Evolutionary conservation across 2,888 invertebrate species (phyloP), one percentile per base, ranked within the genome.

Genomic region (Gari tellinella): DNA sequence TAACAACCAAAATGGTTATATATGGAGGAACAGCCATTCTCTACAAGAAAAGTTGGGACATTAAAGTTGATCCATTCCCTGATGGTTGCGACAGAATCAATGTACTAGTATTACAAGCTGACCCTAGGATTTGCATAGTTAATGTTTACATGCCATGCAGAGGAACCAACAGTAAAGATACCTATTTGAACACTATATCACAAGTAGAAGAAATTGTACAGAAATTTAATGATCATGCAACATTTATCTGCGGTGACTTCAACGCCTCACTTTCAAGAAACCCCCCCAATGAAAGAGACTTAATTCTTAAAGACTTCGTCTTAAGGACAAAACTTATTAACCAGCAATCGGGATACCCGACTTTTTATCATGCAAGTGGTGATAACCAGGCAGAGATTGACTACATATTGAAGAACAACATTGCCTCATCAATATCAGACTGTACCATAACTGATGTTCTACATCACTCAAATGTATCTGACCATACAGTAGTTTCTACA

Each of bases 291-390:
- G 48, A 48, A 17, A 48, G 48, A 48, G 48, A 48, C 23, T 8
- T 21, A 10, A 4, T 31, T 7, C 31, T 31, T 31, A 31, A 31
- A 31, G 31, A 31, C 10, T 31, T 31, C 10, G 31, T 31, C 4
- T 31, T 31, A 10, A 40, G 17, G 21, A 19, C 17, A 10, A 15
- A n/a, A 1, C 40, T 40, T 4, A 4, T 40, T 10, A 40, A 14
- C 19, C 19, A 40, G 38, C 55, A 55, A 21, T 19, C 8, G 15
- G 55, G 55, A 5, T 21, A 17, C 1, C 5, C 19, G 2, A 55
- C 55, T 7, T 40, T 55, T 21, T 55, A 40, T 21, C 55, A 55
- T 40, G 40, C 55, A 38, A 55, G 40, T 19, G 40, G 40, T 37
- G 7, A 14, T 5, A 40, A 38, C 38, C 19, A 40, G 23, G 55